These are phyloP conservation scores for Holacanthus passer DNA, from an alignment of 2,113 vertebrate species.

Conservation along the genomic window DNA sequence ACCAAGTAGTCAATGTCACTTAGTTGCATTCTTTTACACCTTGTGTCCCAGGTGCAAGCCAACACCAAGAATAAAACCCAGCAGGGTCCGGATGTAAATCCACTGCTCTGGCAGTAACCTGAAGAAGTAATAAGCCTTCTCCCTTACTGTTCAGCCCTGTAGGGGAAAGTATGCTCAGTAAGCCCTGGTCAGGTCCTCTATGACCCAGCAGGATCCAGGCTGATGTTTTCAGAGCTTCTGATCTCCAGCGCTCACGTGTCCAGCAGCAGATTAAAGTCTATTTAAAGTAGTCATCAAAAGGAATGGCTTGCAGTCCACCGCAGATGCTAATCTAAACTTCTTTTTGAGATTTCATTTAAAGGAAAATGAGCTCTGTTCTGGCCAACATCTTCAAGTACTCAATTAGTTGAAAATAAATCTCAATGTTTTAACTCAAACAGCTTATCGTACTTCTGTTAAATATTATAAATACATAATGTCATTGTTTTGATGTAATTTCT, in stretches of 20 bases:
- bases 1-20: neutral
- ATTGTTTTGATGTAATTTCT: neutral
- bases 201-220: slow-evolving; percentile 12
- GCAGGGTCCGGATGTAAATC: slow-evolving; percentile 3
- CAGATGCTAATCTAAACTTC: slow-evolving; percentile 1
- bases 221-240: slow-evolving; percentile 18
- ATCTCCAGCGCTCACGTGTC: slow-evolving; percentile 12
- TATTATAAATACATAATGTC: too few relatives aligned
- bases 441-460: neutral
- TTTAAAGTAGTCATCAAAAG: slow-evolving; percentile 24
- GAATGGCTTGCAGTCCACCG: neutral
- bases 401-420: neutral
- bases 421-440: neutral
- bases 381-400: neutral
- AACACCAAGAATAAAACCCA: neutral
- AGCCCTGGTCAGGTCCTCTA: neutral
- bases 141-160: neutral
- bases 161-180: neutral
- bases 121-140: slow-evolving; percentile 22
- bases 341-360: slow-evolving; percentile 2
- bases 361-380: neutral
- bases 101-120: neutral
- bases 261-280: neutral
- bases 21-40: neutral
- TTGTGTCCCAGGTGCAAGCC: neutral